phyloP scores from a whole-genome alignment of 2,797 vertebrate species.

The Sebastes jordani region DNA sequence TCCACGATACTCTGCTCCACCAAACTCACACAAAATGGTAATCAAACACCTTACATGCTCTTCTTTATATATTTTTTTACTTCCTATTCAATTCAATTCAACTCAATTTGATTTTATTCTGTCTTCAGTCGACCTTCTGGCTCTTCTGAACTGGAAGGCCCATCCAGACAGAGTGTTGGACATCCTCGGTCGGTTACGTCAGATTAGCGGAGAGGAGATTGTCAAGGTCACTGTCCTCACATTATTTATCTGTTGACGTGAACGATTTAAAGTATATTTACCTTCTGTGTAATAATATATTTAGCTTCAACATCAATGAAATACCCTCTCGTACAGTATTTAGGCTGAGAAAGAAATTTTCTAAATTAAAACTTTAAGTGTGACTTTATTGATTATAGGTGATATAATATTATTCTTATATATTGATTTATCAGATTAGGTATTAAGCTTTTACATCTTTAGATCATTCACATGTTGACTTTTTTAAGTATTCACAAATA shows the following conservation, averaged over 20 bases:
- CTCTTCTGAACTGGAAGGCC: conserved; percentile 98
- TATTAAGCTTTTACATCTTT: not conserved
- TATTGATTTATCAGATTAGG: not conserved
- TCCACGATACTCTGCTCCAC: conserved; percentile 97
- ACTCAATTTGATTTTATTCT: not conserved
- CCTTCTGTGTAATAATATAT: not conserved
- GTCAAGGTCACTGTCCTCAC: conserved; percentile 87
- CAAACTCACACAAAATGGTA: conserved; percentile 99
- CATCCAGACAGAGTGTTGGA: conserved; percentile 97
- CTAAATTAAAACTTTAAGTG: not conserved
- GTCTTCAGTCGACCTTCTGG: conserved; percentile 92
- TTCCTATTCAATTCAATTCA: not conserved
- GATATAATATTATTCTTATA: not conserved
- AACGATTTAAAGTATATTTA: not conserved
- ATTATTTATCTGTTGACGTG: not conserved
- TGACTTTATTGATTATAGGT: not conserved
- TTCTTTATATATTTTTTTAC: not conserved
- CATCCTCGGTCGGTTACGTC: conserved; percentile 93
- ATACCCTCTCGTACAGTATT: not conserved
- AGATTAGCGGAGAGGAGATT: conserved; percentile 97
- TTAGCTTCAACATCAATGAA: not conserved
- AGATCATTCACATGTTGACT: not conserved
- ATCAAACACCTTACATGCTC: not conserved
- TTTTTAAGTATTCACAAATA: not conserved
- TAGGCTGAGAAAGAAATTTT: not conserved